These are phyloP conservation scores for Eremophila alpestris DNA, from an alignment of 2,797 vertebrate genomes.

Conservation along the genomic window DNA sequence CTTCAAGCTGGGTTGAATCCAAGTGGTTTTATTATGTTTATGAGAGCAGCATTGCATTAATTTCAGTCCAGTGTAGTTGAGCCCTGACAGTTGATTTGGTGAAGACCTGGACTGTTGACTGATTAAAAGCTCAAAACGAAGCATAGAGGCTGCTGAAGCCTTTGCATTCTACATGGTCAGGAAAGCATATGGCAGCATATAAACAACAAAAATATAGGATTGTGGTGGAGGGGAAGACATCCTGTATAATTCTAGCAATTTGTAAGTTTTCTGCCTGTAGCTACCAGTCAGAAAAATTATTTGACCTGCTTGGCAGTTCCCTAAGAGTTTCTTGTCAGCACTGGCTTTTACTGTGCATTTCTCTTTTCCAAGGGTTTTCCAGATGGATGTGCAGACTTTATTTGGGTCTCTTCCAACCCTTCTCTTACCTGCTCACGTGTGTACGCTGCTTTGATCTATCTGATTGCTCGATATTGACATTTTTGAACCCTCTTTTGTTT, in stretches of 20 bases:
- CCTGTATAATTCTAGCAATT: background rate
- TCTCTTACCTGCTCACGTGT: conserved; percentile 1
- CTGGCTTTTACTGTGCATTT: background rate
- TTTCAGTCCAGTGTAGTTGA: background rate
- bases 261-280: background rate
- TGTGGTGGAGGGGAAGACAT: background rate
- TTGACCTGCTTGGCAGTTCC: background rate
- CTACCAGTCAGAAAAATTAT: background rate
- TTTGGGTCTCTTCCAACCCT: background rate
- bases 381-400: background rate
- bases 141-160: background rate
- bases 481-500: background rate
- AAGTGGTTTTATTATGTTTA: background rate
- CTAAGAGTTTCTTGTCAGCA: conserved; percentile 5
- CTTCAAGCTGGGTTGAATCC: background rate
- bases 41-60: background rate
- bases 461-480: background rate
- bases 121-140: background rate
- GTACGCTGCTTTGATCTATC: background rate
- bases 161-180: background rate
- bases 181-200: background rate
- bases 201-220: background rate
- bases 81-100: background rate
- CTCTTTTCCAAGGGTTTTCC: background rate
- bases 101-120: background rate